These are phyloP conservation scores for Candidula unifasciata DNA, from an alignment of 2,888 invertebrate species.

Conservation along the genomic window DNA sequence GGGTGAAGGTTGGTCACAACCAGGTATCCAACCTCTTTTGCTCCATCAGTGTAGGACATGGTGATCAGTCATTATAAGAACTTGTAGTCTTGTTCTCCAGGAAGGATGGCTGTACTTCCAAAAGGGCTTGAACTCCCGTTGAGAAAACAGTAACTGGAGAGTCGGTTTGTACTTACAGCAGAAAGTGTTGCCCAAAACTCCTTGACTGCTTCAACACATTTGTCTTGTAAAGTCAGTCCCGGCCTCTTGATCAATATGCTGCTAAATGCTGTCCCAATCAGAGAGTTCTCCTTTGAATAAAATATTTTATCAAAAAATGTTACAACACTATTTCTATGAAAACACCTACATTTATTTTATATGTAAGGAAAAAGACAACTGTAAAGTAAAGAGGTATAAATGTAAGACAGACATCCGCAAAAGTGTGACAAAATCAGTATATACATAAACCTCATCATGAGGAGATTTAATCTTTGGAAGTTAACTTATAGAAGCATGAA, in stretches of 20 bases:
- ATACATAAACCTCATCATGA: background rate
- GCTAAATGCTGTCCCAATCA: constrained; percentile 42
- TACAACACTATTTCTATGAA: background rate
- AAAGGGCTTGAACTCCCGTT: too few species aligned
- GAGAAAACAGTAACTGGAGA: background rate
- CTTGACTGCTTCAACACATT: constrained; percentile 43
- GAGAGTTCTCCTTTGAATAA: constrained; percentile 44
- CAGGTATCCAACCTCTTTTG: too few species aligned
- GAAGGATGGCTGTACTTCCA: too few species aligned
- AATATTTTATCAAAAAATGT: background rate
- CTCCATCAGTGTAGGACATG: too few species aligned
- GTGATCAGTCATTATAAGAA: too few species aligned
- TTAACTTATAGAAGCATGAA: too few species aligned
- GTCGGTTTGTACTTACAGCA: constrained; percentile 24
- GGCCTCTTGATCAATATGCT: constrained; percentile 40
- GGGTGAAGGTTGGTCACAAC: too few species aligned
- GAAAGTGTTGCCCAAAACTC: constrained; percentile 46
- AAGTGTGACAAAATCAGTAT: background rate
- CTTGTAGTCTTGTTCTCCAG: too few species aligned
- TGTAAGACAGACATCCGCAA: background rate
- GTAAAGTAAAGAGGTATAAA: background rate
- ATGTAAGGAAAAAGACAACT: background rate
- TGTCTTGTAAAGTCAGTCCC: constrained; percentile 43
- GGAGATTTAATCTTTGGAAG: too few species aligned
- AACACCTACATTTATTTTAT: background rate